Evolutionary conservation across 2,797 vertebrate species (phyloP), one percentile per base, ranked within the genome.

Genomic region (Gadopsis bispinosus): DNA sequence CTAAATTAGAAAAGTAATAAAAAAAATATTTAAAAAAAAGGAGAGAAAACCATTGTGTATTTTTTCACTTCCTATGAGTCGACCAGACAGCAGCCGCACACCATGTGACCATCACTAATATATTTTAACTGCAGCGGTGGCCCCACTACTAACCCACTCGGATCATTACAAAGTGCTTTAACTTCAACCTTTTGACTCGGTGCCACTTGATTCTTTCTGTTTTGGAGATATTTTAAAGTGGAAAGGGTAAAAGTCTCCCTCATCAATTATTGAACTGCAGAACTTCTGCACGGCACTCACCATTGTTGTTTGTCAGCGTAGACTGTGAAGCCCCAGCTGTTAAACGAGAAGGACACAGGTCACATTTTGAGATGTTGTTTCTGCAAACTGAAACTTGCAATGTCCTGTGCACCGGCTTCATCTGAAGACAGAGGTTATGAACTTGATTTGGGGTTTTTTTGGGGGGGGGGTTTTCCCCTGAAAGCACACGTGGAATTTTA

Each of bases 241-340:
- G 50, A 63, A 37, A 58, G 67, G 61, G 39, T 71, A 22, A 69
- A 77, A 80, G 65, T 39, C 37, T 51, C 12, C 54, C 54, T 64
- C 66, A 79, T 69, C 54, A 73, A 77, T 81, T 70, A 77, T 58
- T 84, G 43, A 88, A 84, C 77, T 22, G 51, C 45, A 75, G 61
- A 75, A 47, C 53, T 29, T 77, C 60, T 72, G 17, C 74, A 29
- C 39, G 31, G 10, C 76, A 96, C 98, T 95, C 95, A 99, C 98
- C 97, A 98, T 64, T 97, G 97, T 53, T 97, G 95, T 80, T 99
- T 99, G 86, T 98, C 97, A 22, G 95, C 94, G 93, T 92, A 96
- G 45, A 97, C 77, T 0, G 97, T 98, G 90, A 99, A 95, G 71
- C 97, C 97, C 96, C 97, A 99, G 90, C 98, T 99, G 94, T 73